phyloP scores from a whole-genome alignment of 2,888 invertebrate species.

The Pegoplata infirma region DNA sequence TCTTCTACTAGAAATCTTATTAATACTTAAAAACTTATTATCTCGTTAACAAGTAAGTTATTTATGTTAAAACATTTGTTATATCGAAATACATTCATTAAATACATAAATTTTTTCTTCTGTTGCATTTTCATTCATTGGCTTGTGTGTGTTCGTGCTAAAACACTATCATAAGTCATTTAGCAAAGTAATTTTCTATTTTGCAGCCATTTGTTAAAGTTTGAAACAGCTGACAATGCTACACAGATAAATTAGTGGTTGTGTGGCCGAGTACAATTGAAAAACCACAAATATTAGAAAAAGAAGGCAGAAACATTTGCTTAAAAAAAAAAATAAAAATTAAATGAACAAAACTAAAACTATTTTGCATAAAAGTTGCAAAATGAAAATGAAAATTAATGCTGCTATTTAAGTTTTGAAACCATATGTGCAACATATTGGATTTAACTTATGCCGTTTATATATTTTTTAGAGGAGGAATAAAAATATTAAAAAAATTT shows the following conservation, averaged over 20 bases:
- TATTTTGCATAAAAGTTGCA: too few species aligned
- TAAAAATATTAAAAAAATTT: too few species aligned
- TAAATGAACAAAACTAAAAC: too few species aligned
- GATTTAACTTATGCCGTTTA: too few species aligned
- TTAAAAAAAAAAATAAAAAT: too few species aligned
- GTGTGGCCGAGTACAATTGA: slow-evolving; percentile 46
- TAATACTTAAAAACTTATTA: too few species aligned
- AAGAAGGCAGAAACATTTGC: slow-evolving; percentile 24
- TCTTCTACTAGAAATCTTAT: too few species aligned
- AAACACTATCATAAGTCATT: slow-evolving; percentile 56
- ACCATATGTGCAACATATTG: too few species aligned
- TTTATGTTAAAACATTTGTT: slow-evolving; percentile 56
- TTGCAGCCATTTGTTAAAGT: slow-evolving; percentile 56
- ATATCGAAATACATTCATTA: neutral
- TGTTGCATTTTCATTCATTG: slow-evolving; percentile 48
- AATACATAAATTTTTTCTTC: neutral
- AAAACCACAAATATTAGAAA: slow-evolving; percentile 43
- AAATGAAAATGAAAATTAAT: too few species aligned
- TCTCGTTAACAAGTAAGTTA: slow-evolving; percentile 36
- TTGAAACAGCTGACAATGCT: slow-evolving; percentile 60
- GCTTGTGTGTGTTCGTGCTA: neutral
- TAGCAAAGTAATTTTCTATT: slow-evolving; percentile 61
- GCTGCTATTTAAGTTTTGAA: too few species aligned
- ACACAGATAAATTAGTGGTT: slow-evolving; percentile 61
- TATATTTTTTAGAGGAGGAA: too few species aligned